These are phyloP conservation scores for Plagodis pulveraria DNA, from an alignment of 2,888 invertebrate genomes.

Conservation along the genomic window DNA sequence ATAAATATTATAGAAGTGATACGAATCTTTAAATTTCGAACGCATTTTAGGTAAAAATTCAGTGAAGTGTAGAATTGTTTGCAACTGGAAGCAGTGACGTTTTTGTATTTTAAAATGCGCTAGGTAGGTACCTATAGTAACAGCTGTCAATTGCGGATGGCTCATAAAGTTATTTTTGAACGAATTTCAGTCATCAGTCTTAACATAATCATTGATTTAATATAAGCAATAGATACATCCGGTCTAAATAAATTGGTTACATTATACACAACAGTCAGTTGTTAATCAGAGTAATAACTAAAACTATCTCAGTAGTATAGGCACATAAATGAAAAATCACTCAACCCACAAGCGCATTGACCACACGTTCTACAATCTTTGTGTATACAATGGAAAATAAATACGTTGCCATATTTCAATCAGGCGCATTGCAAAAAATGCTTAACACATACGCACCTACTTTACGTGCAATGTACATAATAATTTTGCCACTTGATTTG, in stretches of 20 bases:
- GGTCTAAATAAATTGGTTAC: no score
- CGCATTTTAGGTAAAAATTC: background rate
- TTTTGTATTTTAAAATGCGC: background rate
- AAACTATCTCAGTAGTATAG: no score
- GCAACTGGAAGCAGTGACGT: slow-evolving; percentile 27
- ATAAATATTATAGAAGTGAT: no score
- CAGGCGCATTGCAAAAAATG: slow-evolving; percentile 37
- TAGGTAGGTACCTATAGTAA: background rate
- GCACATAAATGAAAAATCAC: background rate
- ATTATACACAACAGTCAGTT: no score
- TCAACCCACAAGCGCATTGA: slow-evolving; percentile 6
- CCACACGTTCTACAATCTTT: slow-evolving; percentile 10
- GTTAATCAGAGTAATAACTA: no score
- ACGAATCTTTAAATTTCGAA: no score
- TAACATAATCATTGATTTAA: no score
- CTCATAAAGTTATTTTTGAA: background rate
- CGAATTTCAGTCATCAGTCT: no score
- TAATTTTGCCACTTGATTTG: slow-evolving; percentile 69
- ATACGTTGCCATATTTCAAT: slow-evolving; percentile 7
- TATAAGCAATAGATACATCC: no score
- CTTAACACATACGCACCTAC: slow-evolving; percentile 39
- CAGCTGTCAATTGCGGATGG: background rate
- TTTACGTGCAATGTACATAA: slow-evolving; percentile 63
- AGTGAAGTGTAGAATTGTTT: slow-evolving; percentile 13
- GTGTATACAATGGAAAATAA: slow-evolving; percentile 1